Evolutionary conservation across 2,797 vertebrate species (phyloP).

Genomic region (Hoplostethus mediterraneus): DNA sequence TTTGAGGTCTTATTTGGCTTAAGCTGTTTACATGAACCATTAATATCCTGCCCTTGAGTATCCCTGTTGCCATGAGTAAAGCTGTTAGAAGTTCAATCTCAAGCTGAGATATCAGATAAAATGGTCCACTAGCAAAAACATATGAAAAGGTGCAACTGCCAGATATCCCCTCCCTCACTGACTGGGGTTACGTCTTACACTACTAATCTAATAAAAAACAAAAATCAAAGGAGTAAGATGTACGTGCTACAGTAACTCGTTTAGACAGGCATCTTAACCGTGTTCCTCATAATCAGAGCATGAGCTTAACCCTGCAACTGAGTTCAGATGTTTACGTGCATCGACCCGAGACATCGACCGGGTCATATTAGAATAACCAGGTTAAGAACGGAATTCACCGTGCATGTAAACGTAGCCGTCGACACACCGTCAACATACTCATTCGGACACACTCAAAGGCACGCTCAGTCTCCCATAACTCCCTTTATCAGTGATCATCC

Average conservation of each 20-base stretch:
- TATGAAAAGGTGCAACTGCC: constrained; percentile 42
- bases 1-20: constrained; percentile 46
- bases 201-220: too few relatives aligned
- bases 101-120: constrained; percentile 43
- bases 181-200: constrained; percentile 53
- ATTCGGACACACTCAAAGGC: background rate
- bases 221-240: too few relatives aligned
- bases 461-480: background rate
- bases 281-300: background rate
- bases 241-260: too few relatives aligned
- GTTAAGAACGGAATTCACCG: too few relatives aligned
- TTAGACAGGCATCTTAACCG: background rate
- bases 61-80: constrained; percentile 67
- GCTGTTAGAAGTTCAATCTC: constrained; percentile 32
- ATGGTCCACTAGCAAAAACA: constrained; percentile 56
- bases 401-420: background rate
- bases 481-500: too few relatives aligned
- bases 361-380: too few relatives aligned
- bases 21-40: constrained; percentile 52
- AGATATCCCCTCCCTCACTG: constrained; percentile 57
- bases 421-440: background rate
- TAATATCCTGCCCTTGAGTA: constrained; percentile 57
- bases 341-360: too few relatives aligned
- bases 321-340: too few relatives aligned
- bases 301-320: background rate